Evolutionary conservation across 2,888 invertebrate species (phyloP).

Genomic region (Limenitis camilla): DNA sequence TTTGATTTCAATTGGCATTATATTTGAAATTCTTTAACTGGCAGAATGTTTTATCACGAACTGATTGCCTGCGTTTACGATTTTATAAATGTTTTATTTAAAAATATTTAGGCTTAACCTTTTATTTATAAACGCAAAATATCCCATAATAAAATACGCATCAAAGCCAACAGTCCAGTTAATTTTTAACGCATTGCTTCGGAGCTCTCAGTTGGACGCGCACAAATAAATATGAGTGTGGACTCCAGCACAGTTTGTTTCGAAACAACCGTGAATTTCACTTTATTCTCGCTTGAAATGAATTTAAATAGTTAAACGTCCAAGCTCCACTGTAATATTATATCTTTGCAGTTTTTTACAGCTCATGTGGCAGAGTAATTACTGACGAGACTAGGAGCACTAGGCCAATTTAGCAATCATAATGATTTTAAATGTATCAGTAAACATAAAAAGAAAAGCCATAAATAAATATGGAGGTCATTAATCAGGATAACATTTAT

Average conservation of each 20-base stretch:
- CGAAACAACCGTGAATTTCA: conserved; percentile 12
- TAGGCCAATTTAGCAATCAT: too few species aligned
- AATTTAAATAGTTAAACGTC: conserved; percentile 7
- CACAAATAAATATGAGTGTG: conserved; percentile 17
- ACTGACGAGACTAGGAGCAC: too few species aligned
- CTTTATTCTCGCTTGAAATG: conserved; percentile 6
- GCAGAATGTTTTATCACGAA: too few species aligned
- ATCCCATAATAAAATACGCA: conserved; percentile 11
- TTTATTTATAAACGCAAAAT: conserved; percentile 7
- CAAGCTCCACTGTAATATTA: not conserved
- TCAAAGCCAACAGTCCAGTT: conserved; percentile 10
- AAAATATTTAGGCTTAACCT: not conserved
- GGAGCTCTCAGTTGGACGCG: conserved; percentile 14
- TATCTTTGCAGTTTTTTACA: not conserved
- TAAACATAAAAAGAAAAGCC: not conserved
- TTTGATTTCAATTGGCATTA: too few species aligned
- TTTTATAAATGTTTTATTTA: too few species aligned
- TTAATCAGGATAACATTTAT: too few species aligned
- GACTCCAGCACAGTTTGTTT: conserved; percentile 14
- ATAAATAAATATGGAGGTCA: too few species aligned
- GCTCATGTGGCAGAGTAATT: too few species aligned
- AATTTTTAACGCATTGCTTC: conserved; percentile 17
- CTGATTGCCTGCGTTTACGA: too few species aligned
- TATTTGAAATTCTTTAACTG: too few species aligned
- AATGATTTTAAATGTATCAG: too few species aligned